Percentiles rank a stretch among this genome's conserved stretches.
These are phyloP conservation scores for Tigriopus japonicus DNA, from an alignment of 1,140 invertebrate genomes.

Conservation along the genomic window DNA sequence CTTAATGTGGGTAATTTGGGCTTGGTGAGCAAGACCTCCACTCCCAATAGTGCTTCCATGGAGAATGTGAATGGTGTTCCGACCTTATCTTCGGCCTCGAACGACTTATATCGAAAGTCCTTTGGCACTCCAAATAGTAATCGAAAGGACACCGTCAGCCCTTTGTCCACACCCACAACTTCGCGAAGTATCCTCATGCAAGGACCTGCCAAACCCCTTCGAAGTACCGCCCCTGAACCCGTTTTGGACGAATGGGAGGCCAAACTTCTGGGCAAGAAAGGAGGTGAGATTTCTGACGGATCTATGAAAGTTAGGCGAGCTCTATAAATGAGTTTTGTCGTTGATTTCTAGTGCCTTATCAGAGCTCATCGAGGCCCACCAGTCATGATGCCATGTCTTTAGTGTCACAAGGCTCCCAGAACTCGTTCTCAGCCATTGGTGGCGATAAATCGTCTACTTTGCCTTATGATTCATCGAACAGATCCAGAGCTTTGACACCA, in stretches of 20 bases:
- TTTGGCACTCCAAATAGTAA: neutral
- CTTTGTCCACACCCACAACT: neutral
- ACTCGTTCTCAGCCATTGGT: no score
- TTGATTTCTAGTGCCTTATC: no score
- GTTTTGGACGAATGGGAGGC: conserved; percentile 2
- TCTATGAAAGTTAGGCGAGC: no score
- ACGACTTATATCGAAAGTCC: neutral
- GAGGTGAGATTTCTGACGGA: neutral
- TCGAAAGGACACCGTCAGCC: neutral
- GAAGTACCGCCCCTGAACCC: neutral
- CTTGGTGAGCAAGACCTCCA: neutral
- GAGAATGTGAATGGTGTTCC: neutral
- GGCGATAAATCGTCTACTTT: no score
- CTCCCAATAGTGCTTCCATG: neutral
- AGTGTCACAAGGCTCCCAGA: no score
- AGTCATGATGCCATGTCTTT: no score
- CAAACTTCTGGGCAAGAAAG: conserved; percentile 1
- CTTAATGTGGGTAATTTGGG: conserved; percentile 5
- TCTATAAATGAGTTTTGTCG: no score
- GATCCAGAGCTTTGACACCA: no score
- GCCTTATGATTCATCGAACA: no score
- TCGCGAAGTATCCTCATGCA: neutral
- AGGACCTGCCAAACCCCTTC: neutral
- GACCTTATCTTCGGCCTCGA: neutral
- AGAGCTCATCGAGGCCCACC: no score